These are phyloP conservation scores for Allobates femoralis DNA, from an alignment of 2,797 vertebrate genomes.

Conservation along the genomic window DNA sequence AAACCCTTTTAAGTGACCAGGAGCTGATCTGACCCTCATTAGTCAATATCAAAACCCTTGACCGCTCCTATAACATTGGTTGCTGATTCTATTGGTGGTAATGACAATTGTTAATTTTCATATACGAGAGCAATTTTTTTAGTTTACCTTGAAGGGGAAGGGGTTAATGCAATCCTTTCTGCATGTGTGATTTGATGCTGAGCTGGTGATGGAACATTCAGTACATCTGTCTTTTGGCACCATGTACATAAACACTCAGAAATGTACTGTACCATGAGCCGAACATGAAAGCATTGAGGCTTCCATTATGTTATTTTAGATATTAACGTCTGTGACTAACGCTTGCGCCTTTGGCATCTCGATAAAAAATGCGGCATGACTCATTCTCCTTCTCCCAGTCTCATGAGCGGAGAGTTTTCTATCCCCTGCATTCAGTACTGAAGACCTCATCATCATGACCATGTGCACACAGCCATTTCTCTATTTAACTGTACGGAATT, in stretches of 20 bases:
- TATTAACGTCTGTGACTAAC: conserved; percentile 49
- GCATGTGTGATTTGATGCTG: background rate
- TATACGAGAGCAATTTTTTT: too few species aligned
- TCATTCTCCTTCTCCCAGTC: conserved; percentile 22
- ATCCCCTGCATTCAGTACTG: conserved; percentile 12
- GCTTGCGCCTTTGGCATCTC: conserved; percentile 39
- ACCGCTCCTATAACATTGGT: too few species aligned
- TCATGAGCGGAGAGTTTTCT: conserved; percentile 4
- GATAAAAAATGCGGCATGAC: conserved; percentile 26
- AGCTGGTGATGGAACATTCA: conserved; percentile 37
- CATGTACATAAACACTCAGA: conserved; percentile 34
- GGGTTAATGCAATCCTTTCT: background rate
- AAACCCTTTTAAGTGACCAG: too few species aligned
- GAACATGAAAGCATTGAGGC: conserved; percentile 42
- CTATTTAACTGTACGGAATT: background rate
- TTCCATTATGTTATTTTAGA: conserved; percentile 46
- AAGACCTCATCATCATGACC: background rate
- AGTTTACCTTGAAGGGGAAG: background rate
- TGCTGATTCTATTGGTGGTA: too few species aligned
- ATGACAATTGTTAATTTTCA: too few species aligned
- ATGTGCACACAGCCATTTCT: background rate
- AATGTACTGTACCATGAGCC: conserved; percentile 44
- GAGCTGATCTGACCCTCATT: too few species aligned
- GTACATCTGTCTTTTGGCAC: conserved; percentile 35
- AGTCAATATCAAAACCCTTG: too few species aligned